These are phyloP conservation scores for Phyto melanocephala DNA, from an alignment of 2,888 invertebrate species.

Conservation along the genomic window DNA sequence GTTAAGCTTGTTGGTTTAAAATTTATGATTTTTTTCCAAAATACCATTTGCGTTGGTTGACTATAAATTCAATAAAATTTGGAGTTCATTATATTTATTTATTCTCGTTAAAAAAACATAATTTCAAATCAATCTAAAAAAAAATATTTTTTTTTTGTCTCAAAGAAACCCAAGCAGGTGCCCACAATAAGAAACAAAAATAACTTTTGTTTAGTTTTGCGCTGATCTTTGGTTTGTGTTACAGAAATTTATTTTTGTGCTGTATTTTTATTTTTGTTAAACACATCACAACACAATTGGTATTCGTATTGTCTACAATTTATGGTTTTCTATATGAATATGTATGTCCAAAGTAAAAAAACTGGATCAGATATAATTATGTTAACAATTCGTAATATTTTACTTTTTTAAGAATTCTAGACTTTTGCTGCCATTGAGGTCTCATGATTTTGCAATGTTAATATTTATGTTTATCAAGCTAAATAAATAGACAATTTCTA, in stretches of 20 bases:
- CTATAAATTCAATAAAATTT: slow-evolving; percentile 1
- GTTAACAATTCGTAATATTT: background rate
- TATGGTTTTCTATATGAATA: background rate
- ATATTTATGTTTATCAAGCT: too few relatives aligned
- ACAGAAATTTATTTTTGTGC: background rate
- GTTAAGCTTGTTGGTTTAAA: background rate
- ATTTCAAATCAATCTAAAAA: slow-evolving; percentile 12
- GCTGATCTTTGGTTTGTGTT: background rate
- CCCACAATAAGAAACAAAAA: slow-evolving; percentile 42
- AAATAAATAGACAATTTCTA: too few relatives aligned
- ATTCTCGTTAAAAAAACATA: slow-evolving; percentile 21
- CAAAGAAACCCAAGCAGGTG: slow-evolving; percentile 37
- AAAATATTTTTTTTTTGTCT: background rate
- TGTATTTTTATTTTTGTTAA: too few relatives aligned
- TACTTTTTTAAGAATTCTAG: background rate
- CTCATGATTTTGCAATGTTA: background rate
- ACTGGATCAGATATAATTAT: slow-evolving; percentile 28
- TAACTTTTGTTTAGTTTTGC: background rate
- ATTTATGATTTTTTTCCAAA: slow-evolving; percentile 11
- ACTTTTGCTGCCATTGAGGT: background rate
- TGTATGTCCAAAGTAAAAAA: background rate
- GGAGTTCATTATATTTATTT: slow-evolving; percentile 30
- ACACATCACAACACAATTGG: background rate
- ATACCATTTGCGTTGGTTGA: slow-evolving; percentile 20
- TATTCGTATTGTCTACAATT: slow-evolving; percentile 1